These are phyloP conservation scores for Balaeniceps rex DNA, from an alignment of 2,113 vertebrate species.

Conservation along the genomic window DNA sequence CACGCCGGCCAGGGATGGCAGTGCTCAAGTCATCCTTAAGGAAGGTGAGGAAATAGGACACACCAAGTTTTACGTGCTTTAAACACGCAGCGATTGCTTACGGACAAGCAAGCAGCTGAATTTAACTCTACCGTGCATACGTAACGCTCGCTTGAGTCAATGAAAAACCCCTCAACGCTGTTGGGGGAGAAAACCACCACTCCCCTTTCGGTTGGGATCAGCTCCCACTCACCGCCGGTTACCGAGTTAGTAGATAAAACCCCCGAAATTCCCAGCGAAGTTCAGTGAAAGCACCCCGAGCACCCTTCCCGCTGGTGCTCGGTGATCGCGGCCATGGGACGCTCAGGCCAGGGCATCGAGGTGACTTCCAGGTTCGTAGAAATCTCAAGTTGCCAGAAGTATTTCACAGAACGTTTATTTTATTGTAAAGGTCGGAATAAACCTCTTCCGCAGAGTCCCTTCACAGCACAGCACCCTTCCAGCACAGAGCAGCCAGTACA, in stretches of 20 bases:
- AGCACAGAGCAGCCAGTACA: no score
- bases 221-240: accelerated
- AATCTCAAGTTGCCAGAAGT: not conserved
- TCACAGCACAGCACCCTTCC: not conserved
- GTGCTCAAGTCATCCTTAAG: accelerated
- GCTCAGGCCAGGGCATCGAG: accelerated
- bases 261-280: not conserved
- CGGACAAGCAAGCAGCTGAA: not conserved
- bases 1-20: accelerated
- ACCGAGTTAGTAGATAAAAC: accelerated
- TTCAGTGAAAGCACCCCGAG: accelerated
- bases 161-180: not conserved
- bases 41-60: not conserved
- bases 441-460: not conserved
- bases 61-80: not conserved
- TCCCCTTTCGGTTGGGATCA: not conserved
- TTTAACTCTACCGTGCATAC: not conserved
- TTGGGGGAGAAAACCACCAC: not conserved
- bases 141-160: not conserved
- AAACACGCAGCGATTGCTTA: accelerated
- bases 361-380: not conserved
- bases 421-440: accelerated
- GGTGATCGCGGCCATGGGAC: accelerated
- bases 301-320: not conserved
- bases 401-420: not conserved